Evolutionary conservation across 2,797 vertebrate species (phyloP), one percentile per base, ranked within the genome.

Genomic region (Rhabdophis nuchalis): DNA sequence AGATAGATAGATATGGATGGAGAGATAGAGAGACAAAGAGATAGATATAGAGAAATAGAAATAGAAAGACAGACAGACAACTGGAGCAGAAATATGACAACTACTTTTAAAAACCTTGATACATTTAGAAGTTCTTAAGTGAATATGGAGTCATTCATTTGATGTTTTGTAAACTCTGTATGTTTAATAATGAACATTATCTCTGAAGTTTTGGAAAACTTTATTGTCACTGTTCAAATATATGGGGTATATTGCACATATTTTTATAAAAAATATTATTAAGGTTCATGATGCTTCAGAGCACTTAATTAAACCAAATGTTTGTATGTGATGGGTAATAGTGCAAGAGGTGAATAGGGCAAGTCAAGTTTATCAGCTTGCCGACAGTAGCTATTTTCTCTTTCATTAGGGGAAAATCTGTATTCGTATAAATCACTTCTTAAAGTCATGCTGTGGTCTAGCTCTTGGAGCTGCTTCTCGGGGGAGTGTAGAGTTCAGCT

Each of bases 401-500:
- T 86, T 93, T 82, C n/a, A 56, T 77, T 23, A 9, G 86, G 23
- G 92, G 0, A 12, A 56, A 93, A 89, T 92, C 60, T 4, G 0
- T 14, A 89, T 61, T 58, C 36, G 90, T 86, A 88, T 86, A 93
- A 95, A 92, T 86, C 91, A 82, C 85, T 93, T 56, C 1, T 92
- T 1, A 41, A 0, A 90, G 64, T 29, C 36, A 85, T 5, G 57
- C 13, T 7, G 82, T 60, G 50, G 36, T 90, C 14, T 91, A n/a
- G 85, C 0, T 13, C 13, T 91, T 94, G 86, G 2, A 90, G 12
- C 36, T 87, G 2, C 25, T 89, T 85, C 10, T 90, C 10, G 0
- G 50, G 88, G 93, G 32, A 88, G 18, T 32, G 52, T 13, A 87
- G 50, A 93, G 91, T 5, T 2, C 87, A 85, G 0, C 52, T 94